Evolutionary conservation across 2,113 vertebrate genomes (phyloP).

Genomic region (Zosterops lateralis): DNA sequence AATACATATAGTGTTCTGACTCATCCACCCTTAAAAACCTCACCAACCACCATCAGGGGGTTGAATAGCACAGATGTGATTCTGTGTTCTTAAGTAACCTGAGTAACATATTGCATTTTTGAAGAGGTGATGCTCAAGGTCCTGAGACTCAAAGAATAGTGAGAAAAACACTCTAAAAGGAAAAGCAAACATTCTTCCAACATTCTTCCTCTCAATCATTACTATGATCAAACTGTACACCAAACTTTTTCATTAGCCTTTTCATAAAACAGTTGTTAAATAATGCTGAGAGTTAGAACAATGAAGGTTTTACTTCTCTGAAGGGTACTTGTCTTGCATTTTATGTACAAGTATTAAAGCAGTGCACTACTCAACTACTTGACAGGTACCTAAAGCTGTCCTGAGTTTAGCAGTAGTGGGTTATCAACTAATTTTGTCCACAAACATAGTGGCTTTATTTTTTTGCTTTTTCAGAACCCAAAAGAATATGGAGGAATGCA

Average conservation of each 20-base stretch:
- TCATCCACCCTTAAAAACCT: slow-evolving; percentile 30
- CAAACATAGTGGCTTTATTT: neutral
- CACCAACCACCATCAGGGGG: neutral
- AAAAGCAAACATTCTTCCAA: neutral
- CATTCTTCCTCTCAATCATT: neutral
- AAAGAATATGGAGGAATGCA: neutral
- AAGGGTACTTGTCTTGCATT: neutral
- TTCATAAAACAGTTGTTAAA: neutral
- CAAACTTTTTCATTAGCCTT: neutral
- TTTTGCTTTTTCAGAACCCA: neutral
- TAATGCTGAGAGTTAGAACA: neutral
- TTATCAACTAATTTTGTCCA: neutral
- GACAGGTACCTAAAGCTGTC: neutral
- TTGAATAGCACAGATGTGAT: slow-evolving; percentile 17
- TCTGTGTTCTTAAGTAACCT: slow-evolving; percentile 36
- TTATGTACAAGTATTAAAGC: neutral
- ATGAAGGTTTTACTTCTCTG: neutral
- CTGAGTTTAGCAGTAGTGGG: neutral
- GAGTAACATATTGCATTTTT: neutral
- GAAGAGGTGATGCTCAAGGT: neutral
- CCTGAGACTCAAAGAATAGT: neutral
- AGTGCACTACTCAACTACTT: neutral
- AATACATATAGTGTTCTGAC: slow-evolving; percentile 54
- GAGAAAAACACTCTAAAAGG: neutral
- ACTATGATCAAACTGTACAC: neutral